A percentile compares a stretch with the other conserved stretches of the same genome.
phyloP scores from a whole-genome alignment of 1,140 invertebrate genomes.

The Riptortus pedestris region DNA sequence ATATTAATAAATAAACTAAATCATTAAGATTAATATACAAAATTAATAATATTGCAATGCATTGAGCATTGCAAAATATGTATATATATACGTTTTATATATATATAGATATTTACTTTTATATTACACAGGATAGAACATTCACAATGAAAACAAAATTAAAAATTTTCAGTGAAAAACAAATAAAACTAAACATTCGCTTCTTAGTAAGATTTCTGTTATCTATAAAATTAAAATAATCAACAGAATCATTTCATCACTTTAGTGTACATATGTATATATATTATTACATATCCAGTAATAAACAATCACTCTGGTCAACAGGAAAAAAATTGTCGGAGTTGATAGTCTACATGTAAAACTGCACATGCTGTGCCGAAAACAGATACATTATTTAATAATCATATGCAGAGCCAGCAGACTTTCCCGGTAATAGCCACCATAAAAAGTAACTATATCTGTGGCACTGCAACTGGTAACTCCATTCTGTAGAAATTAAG shows the following conservation, averaged over 20 bases:
- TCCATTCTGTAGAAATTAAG: not conserved
- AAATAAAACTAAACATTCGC: no score
- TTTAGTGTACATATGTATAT: no score
- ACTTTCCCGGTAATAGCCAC: not conserved
- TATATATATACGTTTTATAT: constrained; percentile 1
- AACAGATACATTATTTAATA: not conserved
- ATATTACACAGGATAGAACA: not conserved
- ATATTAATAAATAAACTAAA: constrained; percentile 10
- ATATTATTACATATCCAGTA: no score
- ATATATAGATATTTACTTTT: not conserved
- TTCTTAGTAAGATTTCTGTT: no score
- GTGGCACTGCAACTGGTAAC: constrained; percentile 7
- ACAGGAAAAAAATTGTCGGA: no score
- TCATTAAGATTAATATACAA: constrained; percentile 10
- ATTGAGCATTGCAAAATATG: not conserved
- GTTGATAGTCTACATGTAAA: constrained; percentile 3
- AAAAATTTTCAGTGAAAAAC: constrained; percentile 4
- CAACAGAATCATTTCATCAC: no score
- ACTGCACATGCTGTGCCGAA: constrained; percentile 7
- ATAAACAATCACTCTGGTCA: no score
- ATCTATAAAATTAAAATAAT: no score
- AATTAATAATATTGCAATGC: constrained; percentile 3
- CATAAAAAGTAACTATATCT: not conserved
- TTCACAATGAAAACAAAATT: not conserved
- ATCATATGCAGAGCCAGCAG: not conserved